Evolutionary conservation across 2,888 invertebrate genomes (phyloP).

Genomic region (Sympetrum striolatum): DNA sequence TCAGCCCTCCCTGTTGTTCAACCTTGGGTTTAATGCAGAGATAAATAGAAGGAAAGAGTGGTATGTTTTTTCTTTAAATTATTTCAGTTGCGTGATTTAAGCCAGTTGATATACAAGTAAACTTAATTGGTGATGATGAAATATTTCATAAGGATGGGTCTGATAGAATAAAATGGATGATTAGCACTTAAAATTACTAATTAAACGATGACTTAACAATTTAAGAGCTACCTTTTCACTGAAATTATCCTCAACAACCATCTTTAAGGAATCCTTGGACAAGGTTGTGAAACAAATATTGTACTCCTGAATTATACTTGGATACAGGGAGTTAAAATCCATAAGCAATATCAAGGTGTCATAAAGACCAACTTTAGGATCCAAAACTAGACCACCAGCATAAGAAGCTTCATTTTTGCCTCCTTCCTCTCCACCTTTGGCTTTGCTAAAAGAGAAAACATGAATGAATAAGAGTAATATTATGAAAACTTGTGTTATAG

Average conservation of each 20-base stretch:
- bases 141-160: no score
- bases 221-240: neutral
- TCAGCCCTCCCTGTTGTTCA: no score
- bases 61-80: no score
- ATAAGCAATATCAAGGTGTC: conserved; percentile 93
- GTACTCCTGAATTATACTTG: conserved; percentile 99
- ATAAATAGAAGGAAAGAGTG: no score
- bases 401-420: conserved; percentile 76
- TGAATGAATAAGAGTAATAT: neutral
- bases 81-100: no score
- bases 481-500: no score
- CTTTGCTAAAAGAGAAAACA: conserved; percentile 44
- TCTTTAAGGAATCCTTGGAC: neutral
- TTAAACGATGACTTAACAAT: neutral
- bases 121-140: no score
- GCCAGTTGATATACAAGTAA: no score
- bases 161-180: no score
- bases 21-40: no score
- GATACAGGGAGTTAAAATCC: conserved; percentile 99
- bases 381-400: conserved; percentile 91
- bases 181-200: neutral
- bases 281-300: conserved; percentile 98
- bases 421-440: conserved; percentile 58
- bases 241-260: no score
- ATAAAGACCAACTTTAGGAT: conserved; percentile 97